These are phyloP conservation scores for Bovichtus variegatus DNA, from an alignment of 2,797 vertebrate genomes.

Conservation along the genomic window DNA sequence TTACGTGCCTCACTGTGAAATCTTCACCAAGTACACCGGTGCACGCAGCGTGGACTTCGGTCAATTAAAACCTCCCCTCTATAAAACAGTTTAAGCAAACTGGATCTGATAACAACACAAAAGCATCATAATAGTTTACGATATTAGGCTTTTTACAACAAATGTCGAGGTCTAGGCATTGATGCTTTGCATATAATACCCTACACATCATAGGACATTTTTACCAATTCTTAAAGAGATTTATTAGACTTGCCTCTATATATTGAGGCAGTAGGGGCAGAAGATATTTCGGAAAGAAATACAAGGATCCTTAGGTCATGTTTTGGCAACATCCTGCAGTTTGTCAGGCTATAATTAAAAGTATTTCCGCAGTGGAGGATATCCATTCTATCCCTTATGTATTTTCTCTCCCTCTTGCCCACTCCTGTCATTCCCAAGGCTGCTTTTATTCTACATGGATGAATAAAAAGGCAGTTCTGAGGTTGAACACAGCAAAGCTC, in stretches of 20 bases:
- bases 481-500: constrained; percentile 60
- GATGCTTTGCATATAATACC: neutral
- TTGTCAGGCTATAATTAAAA: constrained; percentile 42
- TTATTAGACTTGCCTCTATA: constrained; percentile 23
- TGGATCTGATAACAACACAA: constrained; percentile 6
- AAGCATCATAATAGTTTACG: neutral
- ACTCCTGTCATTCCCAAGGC: constrained; percentile 58
- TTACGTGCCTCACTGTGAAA: constrained; percentile 36
- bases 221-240: neutral
- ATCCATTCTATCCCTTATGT: constrained; percentile 39
- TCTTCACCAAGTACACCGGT: constrained; percentile 5
- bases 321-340: constrained; percentile 26
- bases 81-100: constrained; percentile 17
- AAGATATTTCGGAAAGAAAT: constrained; percentile 30
- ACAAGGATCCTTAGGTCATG: constrained; percentile 29
- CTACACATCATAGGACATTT: neutral
- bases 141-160: neutral
- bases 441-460: constrained; percentile 77
- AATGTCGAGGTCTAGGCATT: neutral
- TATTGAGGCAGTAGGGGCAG: constrained; percentile 1
- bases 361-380: constrained; percentile 35
- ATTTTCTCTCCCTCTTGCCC: constrained; percentile 41
- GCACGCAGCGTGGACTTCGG: constrained; percentile 15
- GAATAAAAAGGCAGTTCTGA: constrained; percentile 62
- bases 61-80: constrained; percentile 20